These are phyloP conservation scores for Opisthocomus hoazin DNA, from an alignment of 2,113 vertebrate genomes.

Conservation along the genomic window DNA sequence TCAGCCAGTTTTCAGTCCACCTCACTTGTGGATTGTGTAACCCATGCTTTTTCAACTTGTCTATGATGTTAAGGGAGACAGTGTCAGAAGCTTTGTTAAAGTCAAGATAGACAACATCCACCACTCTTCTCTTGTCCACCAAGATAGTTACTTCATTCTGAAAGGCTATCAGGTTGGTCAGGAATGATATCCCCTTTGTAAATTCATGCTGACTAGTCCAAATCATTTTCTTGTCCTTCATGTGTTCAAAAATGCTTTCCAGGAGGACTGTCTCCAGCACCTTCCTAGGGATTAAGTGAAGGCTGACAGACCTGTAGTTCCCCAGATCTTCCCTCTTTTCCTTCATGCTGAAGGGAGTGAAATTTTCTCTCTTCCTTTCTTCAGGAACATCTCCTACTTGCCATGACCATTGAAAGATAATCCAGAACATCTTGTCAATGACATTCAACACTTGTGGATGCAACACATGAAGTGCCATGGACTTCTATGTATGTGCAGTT, in stretches of 20 bases:
- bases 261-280: neutral
- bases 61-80: neutral
- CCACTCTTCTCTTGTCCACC: neutral
- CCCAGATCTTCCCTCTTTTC: neutral
- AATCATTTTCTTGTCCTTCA: neutral
- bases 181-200: neutral
- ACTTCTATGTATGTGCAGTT: neutral
- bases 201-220: neutral
- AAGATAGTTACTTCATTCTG: neutral
- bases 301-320: neutral
- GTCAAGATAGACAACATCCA: neutral
- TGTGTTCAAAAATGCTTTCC: neutral
- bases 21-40: neutral
- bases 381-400: neutral
- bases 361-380: neutral
- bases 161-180: neutral
- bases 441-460: neutral
- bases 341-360: neutral
- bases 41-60: neutral
- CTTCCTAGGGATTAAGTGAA: neutral
- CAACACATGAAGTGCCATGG: too few species aligned
- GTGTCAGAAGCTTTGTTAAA: neutral
- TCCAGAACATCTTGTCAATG: neutral
- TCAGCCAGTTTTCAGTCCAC: neutral
- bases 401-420: neutral